Conservation (phyloP, 2,113 vertebrate species). For the Falco punctatus region DNA sequence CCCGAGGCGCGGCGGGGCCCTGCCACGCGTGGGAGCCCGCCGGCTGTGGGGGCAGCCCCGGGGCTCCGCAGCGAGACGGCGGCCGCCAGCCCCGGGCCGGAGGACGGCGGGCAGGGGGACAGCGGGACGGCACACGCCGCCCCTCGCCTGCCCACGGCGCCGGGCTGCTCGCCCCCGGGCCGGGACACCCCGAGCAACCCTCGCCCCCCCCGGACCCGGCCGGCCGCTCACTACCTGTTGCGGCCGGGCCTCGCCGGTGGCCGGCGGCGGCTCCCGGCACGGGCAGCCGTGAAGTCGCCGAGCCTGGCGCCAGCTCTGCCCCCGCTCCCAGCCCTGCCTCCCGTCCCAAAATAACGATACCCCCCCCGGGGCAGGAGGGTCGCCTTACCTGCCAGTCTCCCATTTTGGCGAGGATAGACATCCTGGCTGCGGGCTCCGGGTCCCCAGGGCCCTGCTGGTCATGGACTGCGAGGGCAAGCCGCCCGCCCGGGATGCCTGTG, state of each 20-base stretch:
- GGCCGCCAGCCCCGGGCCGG: background rate
- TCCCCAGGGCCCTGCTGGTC: slow-evolving; percentile 71
- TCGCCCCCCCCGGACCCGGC: no score
- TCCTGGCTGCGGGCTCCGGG: slow-evolving; percentile 73
- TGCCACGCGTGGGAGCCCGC: background rate
- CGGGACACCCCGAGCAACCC: background rate
- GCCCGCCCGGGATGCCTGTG: slow-evolving; percentile 78
- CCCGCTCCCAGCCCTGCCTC: background rate
- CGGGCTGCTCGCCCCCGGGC: background rate
- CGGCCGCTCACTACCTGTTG: background rate
- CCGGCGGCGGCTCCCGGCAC: background rate
- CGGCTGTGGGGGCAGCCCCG: background rate
- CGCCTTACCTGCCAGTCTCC: slow-evolving; percentile 94
- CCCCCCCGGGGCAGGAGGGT: background rate
- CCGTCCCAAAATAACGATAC: background rate
- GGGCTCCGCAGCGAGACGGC: background rate
- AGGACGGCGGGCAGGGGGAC: no score
- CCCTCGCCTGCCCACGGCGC: background rate
- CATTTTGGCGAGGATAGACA: slow-evolving; percentile 96
- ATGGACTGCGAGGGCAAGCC: slow-evolving; percentile 77
- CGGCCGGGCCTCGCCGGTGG: background rate
- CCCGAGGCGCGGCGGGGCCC: background rate
- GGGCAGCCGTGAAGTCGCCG: background rate
- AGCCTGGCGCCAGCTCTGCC: background rate
- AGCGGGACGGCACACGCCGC: background rate